Evolutionary conservation across 2,888 invertebrate genomes (phyloP), one percentile per base, ranked within the genome.

Genomic region (Drosophila limbata): DNA sequence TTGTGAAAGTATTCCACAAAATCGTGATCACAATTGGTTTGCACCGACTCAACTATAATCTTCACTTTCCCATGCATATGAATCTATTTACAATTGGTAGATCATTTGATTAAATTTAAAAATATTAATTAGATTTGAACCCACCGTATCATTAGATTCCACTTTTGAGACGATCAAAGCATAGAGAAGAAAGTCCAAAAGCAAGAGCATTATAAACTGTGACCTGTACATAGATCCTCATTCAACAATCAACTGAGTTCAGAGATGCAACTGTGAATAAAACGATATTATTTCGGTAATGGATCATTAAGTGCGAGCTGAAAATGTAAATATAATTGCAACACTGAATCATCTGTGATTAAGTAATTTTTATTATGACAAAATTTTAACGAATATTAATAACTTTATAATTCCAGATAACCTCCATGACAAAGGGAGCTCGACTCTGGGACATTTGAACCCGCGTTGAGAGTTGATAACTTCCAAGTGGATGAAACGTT

Each of bases 1-100:
- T 45, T 28, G 2, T 33, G 48, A 21, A 78, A 73, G 11, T 72
- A 60, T 8, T 73, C 57, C 9, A 81, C 66, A 42, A 21, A 15
- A 39, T 73, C 37, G n/a, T 69, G 45, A 59, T 78, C 78, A 8
- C 69, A 72, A 0, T 51, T 64, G 1, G 66, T 64, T 8, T 62
- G n/a, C 13, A 67, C 5, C 2, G 53, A 64, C 8, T 69, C 61
- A 0, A 69, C 0, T 8, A 15, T 4, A 9, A 25, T 0, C 11
- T 42, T 61, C 0, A 28, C 13, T 15, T 73, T 74, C 33, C 48
- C 44, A 3, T 31, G 39, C 10, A 31, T 33, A 11, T 13, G 1
- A 1, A 31, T 17, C 68, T 73, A 5, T 35, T 2, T 0, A 17
- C 0, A 21, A 9, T 10, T 17, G 0, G 10, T 1, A 10, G 9